Evolutionary conservation across 1,140 invertebrate species (phyloP).

Genomic region (Triops longicaudatus): DNA sequence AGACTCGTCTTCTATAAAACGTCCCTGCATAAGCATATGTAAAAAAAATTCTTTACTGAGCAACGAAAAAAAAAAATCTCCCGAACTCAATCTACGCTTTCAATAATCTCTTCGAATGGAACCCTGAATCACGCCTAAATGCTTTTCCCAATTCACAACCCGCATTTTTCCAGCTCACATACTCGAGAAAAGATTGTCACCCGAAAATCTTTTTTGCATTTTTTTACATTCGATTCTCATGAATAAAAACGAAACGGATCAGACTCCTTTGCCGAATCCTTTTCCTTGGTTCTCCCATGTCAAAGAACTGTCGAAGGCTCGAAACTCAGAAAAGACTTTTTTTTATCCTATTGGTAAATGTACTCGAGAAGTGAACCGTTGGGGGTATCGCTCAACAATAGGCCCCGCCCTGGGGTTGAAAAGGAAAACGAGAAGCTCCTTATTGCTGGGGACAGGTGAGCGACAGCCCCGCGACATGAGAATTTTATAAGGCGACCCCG

Average conservation of each 20-base stretch:
- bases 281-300: background rate
- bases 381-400: background rate
- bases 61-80: too few relatives aligned
- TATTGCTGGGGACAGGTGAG: slow-evolving; percentile 5
- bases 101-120: too few relatives aligned
- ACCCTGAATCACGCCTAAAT: background rate
- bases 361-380: slow-evolving; percentile 11
- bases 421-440: background rate
- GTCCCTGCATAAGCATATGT: too few relatives aligned
- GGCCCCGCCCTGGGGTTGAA: background rate
- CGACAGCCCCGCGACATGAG: background rate
- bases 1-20: too few relatives aligned
- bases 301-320: slow-evolving; percentile 10
- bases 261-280: background rate
- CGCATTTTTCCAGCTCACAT: background rate
- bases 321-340: background rate
- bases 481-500: background rate
- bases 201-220: background rate
- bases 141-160: background rate
- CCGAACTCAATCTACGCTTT: too few relatives aligned
- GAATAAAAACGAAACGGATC: background rate
- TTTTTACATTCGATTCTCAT: background rate
- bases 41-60: too few relatives aligned
- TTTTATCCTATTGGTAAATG: background rate
- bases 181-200: background rate